Base-by-base conservation (phyloP, 37 sponge, comb jelly and placozoan species). In the Aplysina aerophoba region DNA sequence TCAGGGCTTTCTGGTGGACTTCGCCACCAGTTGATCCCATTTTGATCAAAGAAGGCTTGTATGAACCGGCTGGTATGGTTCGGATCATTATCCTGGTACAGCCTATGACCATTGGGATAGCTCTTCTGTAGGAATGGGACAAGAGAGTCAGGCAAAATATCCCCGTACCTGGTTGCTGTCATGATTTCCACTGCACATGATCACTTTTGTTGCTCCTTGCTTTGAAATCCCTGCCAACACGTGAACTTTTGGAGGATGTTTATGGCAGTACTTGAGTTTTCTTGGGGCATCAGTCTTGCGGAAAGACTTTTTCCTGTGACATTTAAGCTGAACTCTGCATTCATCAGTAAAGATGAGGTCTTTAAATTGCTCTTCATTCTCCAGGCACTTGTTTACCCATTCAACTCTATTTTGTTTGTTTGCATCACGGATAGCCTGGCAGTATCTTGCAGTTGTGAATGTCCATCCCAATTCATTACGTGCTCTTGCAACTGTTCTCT, bases 1-100 rank as follows among this genome's bases (percentile, higher is more conserved):
- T 81, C 81, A n/a, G 81, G 81, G 61, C 60, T 58, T 81, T 81
- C 81, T 4, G 81, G 34, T 22, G 81, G 81, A 1, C 37, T 59
- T 59, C 21, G 1, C 59, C 59, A 81, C 81, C 81, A 81, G 35
- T 56, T 81, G 15, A 81, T 59, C 15, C 6, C 4, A 2, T 59
- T n/a, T 2, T 28, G 5, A 27, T 55, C 81, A 59, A 81, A 81
- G 34, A 30, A 81, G 15, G 28, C 34, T 16, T 59, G 59, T 14
- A 81, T 81, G 11, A 58, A 57, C 0, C 36, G 24, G 61, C 61
- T 59, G 61, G 59, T 54, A 12, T 81, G 81, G 33, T 81, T 81
- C 4, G 81, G 81, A 28, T 81, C 81, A 57, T 81, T 81, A 35
- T 81, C 81, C 25, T 57, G 58, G 28, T 81, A 58, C 0, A 81